These are phyloP conservation scores for Nasonia oneida DNA, from an alignment of 2,888 invertebrate species.

Conservation along the genomic window DNA sequence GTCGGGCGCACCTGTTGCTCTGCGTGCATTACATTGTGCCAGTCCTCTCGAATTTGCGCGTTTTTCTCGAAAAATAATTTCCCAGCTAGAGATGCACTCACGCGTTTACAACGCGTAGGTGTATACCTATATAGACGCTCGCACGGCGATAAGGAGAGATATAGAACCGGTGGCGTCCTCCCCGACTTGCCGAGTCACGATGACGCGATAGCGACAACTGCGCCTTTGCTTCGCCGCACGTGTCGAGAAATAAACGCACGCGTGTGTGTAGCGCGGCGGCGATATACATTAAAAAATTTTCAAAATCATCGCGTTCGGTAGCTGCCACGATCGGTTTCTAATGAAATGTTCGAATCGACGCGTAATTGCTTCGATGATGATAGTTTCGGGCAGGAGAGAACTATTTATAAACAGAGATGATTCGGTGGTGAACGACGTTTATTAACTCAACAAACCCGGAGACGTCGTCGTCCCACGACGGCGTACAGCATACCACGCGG, in stretches of 20 bases:
- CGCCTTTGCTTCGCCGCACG: neutral
- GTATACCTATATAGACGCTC: too few species aligned
- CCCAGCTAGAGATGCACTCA: too few species aligned
- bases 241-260: too few species aligned
- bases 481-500: too few species aligned
- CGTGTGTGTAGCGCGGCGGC: too few species aligned
- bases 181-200: constrained; percentile 64
- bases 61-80: too few species aligned
- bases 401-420: neutral
- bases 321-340: neutral
- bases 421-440: neutral
- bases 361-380: neutral
- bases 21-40: neutral
- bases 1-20: neutral
- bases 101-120: too few species aligned
- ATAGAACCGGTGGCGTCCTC: neutral
- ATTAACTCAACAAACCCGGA: neutral
- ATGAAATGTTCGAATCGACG: neutral
- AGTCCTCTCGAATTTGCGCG: too few species aligned
- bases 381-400: neutral
- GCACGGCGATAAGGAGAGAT: too few species aligned
- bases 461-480: neutral
- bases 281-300: neutral
- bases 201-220: constrained; percentile 60
- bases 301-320: neutral